These are phyloP conservation scores for Phlogophora meticulosa DNA, from an alignment of 2,888 invertebrate species.

Conservation along the genomic window DNA sequence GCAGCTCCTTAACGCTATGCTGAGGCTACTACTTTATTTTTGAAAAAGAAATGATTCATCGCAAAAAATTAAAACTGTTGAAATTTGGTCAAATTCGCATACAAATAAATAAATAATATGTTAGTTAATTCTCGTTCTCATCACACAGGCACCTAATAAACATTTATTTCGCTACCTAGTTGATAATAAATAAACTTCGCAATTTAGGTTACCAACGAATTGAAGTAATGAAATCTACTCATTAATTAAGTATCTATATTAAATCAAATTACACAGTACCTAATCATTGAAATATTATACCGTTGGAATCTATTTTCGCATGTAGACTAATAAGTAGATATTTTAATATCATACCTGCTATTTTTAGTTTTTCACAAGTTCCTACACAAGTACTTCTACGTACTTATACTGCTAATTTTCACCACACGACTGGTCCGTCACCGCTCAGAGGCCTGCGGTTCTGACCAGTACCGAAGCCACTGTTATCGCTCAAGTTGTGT, in stretches of 20 bases:
- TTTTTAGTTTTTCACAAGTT: constrained; percentile 2
- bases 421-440: constrained; percentile 23
- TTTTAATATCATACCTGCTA: constrained; percentile 16
- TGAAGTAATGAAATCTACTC: not conserved
- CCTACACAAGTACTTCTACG: not conserved
- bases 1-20: no score
- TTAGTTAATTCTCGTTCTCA: not conserved
- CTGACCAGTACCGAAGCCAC: not conserved
- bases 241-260: not conserved
- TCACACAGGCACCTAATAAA: not conserved
- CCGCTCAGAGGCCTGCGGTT: not conserved
- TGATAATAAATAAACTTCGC: not conserved
- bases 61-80: no score
- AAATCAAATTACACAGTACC: not conserved
- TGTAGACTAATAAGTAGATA: not conserved
- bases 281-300: not conserved
- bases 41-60: no score
- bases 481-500: constrained; percentile 7
- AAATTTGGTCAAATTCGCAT: no score
- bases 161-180: no score
- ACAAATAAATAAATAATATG: no score
- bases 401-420: constrained; percentile 31
- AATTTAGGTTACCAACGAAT: not conserved
- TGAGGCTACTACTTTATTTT: no score
- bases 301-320: constrained; percentile 3